phyloP scores from a whole-genome alignment of 2,113 vertebrate species.

The Hippocampus mohnikei region DNA sequence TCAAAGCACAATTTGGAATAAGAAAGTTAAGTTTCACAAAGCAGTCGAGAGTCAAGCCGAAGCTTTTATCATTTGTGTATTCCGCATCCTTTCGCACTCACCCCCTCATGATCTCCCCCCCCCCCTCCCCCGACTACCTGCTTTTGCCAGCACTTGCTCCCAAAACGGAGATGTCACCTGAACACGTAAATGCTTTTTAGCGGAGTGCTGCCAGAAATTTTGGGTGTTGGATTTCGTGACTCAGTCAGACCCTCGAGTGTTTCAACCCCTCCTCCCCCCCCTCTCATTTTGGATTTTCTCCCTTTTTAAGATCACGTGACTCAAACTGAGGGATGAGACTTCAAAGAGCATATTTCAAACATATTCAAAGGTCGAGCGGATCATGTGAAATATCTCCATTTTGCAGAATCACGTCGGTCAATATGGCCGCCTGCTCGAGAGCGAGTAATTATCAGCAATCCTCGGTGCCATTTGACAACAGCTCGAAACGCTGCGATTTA shows the following conservation, averaged over 20 bases:
- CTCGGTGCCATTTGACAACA: slow-evolving; percentile 12
- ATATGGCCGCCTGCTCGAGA: slow-evolving; percentile 30
- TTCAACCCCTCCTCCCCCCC: background rate
- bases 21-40: background rate
- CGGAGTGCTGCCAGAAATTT: slow-evolving; percentile 6
- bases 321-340: background rate
- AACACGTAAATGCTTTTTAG: slow-evolving; percentile 34
- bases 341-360: background rate
- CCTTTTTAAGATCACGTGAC: background rate
- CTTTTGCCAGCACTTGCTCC: background rate
- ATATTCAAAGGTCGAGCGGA: slow-evolving; percentile 9
- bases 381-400: background rate
- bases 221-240: slow-evolving; percentile 16
- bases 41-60: slow-evolving; percentile 14
- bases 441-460: slow-evolving; percentile 36
- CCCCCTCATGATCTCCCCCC: background rate
- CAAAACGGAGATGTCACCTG: slow-evolving; percentile 11
- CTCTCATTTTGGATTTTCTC: slow-evolving; percentile 1
- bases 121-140: background rate
- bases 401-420: slow-evolving; percentile 29
- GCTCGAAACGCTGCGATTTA: slow-evolving; percentile 30
- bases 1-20: background rate
- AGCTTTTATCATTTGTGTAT: slow-evolving; percentile 10
- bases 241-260: background rate
- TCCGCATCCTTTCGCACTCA: background rate